A percentile compares a stretch with the other conserved stretches of the same genome.
Evolutionary conservation across 2,888 invertebrate genomes (phyloP).

Genomic region (Lasioglossum lativentre): DNA sequence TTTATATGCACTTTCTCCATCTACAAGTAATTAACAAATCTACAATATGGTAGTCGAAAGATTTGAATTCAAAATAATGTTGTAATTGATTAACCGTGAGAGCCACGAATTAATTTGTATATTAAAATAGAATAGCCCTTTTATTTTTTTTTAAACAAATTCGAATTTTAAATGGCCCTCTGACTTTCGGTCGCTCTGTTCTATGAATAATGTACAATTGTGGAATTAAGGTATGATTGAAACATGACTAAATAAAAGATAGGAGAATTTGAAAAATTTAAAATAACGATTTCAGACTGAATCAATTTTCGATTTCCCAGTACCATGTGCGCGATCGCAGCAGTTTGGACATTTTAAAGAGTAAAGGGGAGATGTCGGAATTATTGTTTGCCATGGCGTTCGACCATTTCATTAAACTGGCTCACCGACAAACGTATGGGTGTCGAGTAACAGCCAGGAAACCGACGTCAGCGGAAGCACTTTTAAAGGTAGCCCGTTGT

Average conservation of each 20-base stretch:
- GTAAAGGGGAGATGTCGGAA: conserved; percentile 2
- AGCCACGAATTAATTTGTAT: not conserved
- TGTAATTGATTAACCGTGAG: not conserved
- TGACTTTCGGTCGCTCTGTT: not conserved
- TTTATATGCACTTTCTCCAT: not conserved
- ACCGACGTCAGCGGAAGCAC: conserved; percentile 73
- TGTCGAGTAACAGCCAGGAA: conserved; percentile 56
- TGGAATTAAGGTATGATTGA: not conserved
- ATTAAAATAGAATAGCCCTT: not conserved
- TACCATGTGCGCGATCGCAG: no score
- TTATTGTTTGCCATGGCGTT: conserved; percentile 34
- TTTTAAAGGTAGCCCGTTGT: conserved; percentile 71
- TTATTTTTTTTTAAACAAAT: not conserved
- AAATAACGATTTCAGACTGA: not conserved
- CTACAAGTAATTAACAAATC: not conserved
- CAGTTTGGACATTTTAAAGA: not conserved
- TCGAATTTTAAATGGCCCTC: not conserved
- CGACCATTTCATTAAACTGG: conserved; percentile 46
- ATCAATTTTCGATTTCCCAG: not conserved
- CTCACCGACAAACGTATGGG: conserved; percentile 48
- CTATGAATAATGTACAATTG: not conserved
- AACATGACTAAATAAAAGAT: no score
- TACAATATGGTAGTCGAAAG: not conserved
- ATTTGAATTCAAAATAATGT: not conserved
- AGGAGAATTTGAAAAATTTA: no score